These are phyloP conservation scores for Lissonota sp. DNA, from an alignment of 2,888 invertebrate species.

Conservation along the genomic window DNA sequence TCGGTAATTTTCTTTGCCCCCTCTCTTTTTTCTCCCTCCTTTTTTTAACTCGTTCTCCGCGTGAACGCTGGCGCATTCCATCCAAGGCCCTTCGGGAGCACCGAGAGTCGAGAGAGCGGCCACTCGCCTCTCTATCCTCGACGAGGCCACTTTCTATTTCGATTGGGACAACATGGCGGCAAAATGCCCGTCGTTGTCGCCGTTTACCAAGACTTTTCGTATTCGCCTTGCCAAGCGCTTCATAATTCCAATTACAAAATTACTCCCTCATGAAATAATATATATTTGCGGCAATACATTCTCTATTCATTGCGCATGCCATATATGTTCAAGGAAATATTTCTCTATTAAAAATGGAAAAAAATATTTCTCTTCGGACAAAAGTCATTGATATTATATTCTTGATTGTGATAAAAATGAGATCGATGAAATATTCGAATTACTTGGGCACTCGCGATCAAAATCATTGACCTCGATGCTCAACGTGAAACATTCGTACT, in stretches of 20 bases:
- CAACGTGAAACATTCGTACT: background rate
- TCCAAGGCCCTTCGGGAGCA: slow-evolving; percentile 75
- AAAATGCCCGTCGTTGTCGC: slow-evolving; percentile 35
- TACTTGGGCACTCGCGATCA: too few species aligned
- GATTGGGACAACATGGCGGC: slow-evolving; percentile 71
- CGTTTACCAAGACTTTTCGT: slow-evolving; percentile 3
- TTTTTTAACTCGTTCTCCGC: background rate
- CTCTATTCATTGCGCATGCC: too few species aligned
- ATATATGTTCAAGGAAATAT: too few species aligned
- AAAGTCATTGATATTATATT: too few species aligned
- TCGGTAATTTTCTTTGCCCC: slow-evolving; percentile 76
- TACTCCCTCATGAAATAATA: background rate
- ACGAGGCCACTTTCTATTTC: slow-evolving; percentile 74
- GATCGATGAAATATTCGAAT: too few species aligned
- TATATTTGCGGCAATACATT: too few species aligned
- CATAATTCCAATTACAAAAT: slow-evolving; percentile 9
- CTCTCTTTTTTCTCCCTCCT: background rate
- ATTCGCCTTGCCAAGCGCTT: background rate
- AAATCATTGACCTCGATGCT: too few species aligned
- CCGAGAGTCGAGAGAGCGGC: slow-evolving; percentile 64
- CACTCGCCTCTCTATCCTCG: slow-evolving; percentile 64
- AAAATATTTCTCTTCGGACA: too few species aligned
- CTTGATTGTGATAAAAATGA: too few species aligned
- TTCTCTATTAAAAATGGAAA: too few species aligned
- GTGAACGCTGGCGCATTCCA: slow-evolving; percentile 73